A percentile compares a stretch with the other conserved stretches of the same genome.
Evolutionary conservation across 2,888 invertebrate species (phyloP).

Genomic region (Choristoneura rosaceana): DNA sequence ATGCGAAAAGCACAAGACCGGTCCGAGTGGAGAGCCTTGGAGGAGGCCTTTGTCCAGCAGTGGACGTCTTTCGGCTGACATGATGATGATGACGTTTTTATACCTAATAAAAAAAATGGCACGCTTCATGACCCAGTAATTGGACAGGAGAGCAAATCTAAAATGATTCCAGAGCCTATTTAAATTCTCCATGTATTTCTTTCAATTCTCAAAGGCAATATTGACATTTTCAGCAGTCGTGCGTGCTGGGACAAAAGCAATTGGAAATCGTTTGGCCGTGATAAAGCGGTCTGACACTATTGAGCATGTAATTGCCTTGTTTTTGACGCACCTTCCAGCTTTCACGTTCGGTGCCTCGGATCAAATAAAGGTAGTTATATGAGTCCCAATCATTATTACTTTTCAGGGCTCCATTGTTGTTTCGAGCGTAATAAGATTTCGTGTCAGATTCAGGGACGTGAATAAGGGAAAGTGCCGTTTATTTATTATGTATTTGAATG

Average conservation of each 20-base stretch:
- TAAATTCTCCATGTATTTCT: constrained; percentile 33
- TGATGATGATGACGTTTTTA: too few relatives aligned
- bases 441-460: constrained; percentile 13
- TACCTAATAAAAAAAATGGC: background rate
- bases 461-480: constrained; percentile 27
- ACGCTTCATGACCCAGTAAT: constrained; percentile 11
- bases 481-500: constrained; percentile 27
- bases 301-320: constrained; percentile 37
- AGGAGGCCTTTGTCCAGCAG: too few relatives aligned
- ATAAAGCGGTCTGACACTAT: constrained; percentile 34
- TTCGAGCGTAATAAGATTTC: constrained; percentile 26
- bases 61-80: too few relatives aligned
- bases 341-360: constrained; percentile 21
- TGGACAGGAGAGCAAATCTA: constrained; percentile 17
- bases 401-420: constrained; percentile 13
- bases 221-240: constrained; percentile 34
- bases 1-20: too few relatives aligned
- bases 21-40: too few relatives aligned
- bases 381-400: constrained; percentile 29
- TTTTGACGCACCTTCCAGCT: constrained; percentile 33
- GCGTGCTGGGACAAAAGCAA: constrained; percentile 36
- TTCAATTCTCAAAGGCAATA: constrained; percentile 40
- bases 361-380: constrained; percentile 28
- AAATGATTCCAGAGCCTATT: constrained; percentile 25
- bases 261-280: constrained; percentile 41